Evolutionary conservation across 2,113 vertebrate genomes (phyloP).

Genomic region (Halichoeres trimaculatus): DNA sequence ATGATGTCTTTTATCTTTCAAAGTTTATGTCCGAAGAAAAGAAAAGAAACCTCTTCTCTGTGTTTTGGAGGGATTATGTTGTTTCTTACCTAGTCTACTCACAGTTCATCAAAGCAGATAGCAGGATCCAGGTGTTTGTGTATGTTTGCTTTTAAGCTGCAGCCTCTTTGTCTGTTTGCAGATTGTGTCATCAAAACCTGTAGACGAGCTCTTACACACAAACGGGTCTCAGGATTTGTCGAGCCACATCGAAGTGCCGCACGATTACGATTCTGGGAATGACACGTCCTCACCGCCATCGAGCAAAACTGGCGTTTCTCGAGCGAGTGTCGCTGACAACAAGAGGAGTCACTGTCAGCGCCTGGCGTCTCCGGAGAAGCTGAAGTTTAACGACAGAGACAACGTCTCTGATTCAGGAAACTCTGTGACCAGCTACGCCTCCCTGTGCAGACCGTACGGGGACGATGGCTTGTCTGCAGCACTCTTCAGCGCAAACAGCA

Average conservation of each 20-base stretch:
- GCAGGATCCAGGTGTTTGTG: slow-evolving; percentile 56
- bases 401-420: slow-evolving; percentile 96
- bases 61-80: slow-evolving; percentile 74
- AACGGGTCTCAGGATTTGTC: slow-evolving; percentile 81
- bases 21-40: slow-evolving; percentile 72
- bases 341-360: slow-evolving; percentile 71
- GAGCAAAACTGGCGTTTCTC: slow-evolving; percentile 87
- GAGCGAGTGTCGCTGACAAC: slow-evolving; percentile 83
- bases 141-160: slow-evolving; percentile 63
- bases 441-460: slow-evolving; percentile 86
- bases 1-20: slow-evolving; percentile 82
- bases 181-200: slow-evolving; percentile 87
- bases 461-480: slow-evolving; percentile 79
- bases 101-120: slow-evolving; percentile 89
- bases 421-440: slow-evolving; percentile 94
- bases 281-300: slow-evolving; percentile 96
- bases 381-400: slow-evolving; percentile 85
- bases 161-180: slow-evolving; percentile 89
- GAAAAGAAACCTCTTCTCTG: slow-evolving; percentile 68
- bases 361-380: slow-evolving; percentile 81
- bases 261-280: slow-evolving; percentile 97
- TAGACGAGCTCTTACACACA: slow-evolving; percentile 86
- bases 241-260: slow-evolving; percentile 82
- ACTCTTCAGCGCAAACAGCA: slow-evolving; percentile 60
- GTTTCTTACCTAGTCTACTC: slow-evolving; percentile 78